These are phyloP conservation scores for Drosophila melanica DNA, from an alignment of 1,140 invertebrate genomes.

Conservation along the genomic window DNA sequence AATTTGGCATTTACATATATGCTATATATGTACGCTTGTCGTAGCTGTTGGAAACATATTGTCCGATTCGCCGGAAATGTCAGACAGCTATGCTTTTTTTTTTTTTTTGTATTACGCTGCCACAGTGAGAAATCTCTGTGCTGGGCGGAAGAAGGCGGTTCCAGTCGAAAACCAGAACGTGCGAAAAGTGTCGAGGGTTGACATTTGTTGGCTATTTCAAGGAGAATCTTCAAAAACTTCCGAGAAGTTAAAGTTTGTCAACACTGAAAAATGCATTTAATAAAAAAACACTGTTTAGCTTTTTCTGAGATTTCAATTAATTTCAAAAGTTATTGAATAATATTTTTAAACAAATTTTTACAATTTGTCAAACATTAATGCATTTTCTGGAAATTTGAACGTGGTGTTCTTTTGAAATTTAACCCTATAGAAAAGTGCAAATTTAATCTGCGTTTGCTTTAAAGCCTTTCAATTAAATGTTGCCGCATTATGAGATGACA, in stretches of 20 bases:
- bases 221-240: background rate
- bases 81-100: conserved; percentile 29
- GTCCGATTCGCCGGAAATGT: conserved; percentile 54
- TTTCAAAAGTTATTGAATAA: no score
- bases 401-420: background rate
- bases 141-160: conserved; percentile 38
- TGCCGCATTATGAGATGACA: conserved; percentile 8
- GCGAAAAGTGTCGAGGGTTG: conserved; percentile 31
- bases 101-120: conserved; percentile 13
- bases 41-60: conserved; percentile 9
- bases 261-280: no score
- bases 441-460: background rate
- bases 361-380: no score
- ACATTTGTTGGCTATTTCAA: conserved; percentile 23
- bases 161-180: conserved; percentile 15
- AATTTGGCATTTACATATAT: conserved; percentile 53
- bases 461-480: conserved; percentile 11
- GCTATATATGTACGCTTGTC: background rate
- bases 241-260: no score
- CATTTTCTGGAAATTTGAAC: no score
- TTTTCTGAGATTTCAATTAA: no score
- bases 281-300: no score
- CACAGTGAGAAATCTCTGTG: conserved; percentile 35
- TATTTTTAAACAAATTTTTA: no score
- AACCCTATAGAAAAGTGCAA: background rate